These are phyloP conservation scores for Tiaroga cobitis DNA, from an alignment of 2,797 vertebrate species.

Conservation along the genomic window DNA sequence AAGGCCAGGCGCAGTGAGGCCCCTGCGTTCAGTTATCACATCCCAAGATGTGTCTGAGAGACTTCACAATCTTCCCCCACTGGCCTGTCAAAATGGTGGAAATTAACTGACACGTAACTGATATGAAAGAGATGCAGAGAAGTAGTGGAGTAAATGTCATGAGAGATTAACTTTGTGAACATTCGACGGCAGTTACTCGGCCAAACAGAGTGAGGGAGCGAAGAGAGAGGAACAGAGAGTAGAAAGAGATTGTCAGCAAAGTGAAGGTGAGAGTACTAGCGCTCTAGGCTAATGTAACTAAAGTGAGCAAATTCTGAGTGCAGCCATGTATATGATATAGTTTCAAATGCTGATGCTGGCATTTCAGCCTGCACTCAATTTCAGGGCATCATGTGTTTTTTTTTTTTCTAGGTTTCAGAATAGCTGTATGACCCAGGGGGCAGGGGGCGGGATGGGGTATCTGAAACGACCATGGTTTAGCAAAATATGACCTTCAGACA, in stretches of 20 bases:
- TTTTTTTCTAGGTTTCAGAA: constrained; percentile 19
- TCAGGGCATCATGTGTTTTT: background rate
- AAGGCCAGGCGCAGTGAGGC: constrained; percentile 46
- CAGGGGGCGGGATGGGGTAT: background rate
- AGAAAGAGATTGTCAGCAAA: constrained; percentile 44
- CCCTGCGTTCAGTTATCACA: constrained; percentile 64
- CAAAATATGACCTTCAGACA: background rate
- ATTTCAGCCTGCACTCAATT: constrained; percentile 14
- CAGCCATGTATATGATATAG: background rate
- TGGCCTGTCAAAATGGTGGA: constrained; percentile 56
- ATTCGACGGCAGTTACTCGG: constrained; percentile 72
- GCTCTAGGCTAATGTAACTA: constrained; percentile 11
- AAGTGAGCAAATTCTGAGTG: background rate
- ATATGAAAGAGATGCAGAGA: constrained; percentile 60
- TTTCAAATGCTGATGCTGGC: constrained; percentile 24
- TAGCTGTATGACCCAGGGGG: constrained; percentile 1
- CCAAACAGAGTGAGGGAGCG: constrained; percentile 52
- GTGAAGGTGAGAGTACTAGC: constrained; percentile 11
- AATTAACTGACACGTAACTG: constrained; percentile 31
- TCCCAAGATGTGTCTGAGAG: constrained; percentile 63
- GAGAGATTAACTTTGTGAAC: constrained; percentile 71
- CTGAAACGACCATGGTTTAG: constrained; percentile 13
- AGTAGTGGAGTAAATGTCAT: constrained; percentile 73
- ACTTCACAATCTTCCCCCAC: constrained; percentile 50
- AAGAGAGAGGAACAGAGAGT: background rate